Percentiles rank a stretch among this genome's conserved stretches.
These are phyloP conservation scores for Ectemnius cavifrons DNA, from an alignment of 2,888 invertebrate species.

Conservation along the genomic window DNA sequence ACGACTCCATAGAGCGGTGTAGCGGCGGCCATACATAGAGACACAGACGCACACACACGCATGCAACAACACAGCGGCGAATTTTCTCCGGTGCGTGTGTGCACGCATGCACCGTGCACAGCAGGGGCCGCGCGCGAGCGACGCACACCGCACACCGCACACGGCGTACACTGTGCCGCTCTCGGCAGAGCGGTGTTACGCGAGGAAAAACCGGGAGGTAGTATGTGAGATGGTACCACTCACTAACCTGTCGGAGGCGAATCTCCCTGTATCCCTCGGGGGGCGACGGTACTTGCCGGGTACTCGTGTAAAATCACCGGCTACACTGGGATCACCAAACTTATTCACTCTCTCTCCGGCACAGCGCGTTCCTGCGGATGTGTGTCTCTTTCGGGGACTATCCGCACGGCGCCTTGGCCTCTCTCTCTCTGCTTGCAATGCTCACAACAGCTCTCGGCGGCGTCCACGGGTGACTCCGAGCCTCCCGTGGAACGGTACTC, in stretches of 20 bases:
- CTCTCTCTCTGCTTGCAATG: slow-evolving; percentile 33
- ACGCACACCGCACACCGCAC: slow-evolving; percentile 57
- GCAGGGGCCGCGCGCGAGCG: slow-evolving; percentile 53
- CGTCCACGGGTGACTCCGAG: slow-evolving; percentile 55
- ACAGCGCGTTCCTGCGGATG: slow-evolving; percentile 38
- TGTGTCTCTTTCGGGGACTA: slow-evolving; percentile 39
- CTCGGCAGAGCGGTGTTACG: slow-evolving; percentile 33
- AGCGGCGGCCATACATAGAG: slow-evolving; percentile 15
- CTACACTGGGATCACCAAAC: slow-evolving; percentile 57
- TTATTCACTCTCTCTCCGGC: slow-evolving; percentile 46
- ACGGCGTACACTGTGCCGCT: slow-evolving; percentile 32
- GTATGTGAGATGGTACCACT: slow-evolving; percentile 18
- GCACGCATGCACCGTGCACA: slow-evolving; percentile 58
- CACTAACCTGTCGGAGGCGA: slow-evolving; percentile 66
- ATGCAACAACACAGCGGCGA: slow-evolving; percentile 55
- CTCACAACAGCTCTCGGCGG: slow-evolving; percentile 42
- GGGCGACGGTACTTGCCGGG: slow-evolving; percentile 29
- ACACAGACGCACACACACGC: slow-evolving; percentile 34
- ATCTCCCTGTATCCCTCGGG: slow-evolving; percentile 49
- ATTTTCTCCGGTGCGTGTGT: slow-evolving; percentile 59
- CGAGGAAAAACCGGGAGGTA: slow-evolving; percentile 44
- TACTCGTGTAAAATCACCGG: slow-evolving; percentile 52
- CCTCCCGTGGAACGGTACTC: slow-evolving; percentile 61
- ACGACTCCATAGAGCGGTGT: slow-evolving; percentile 26
- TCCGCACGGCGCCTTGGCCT: slow-evolving; percentile 41